These are phyloP conservation scores for Trissolcus brochymenae DNA, from an alignment of 2,888 invertebrate species.

Conservation along the genomic window DNA sequence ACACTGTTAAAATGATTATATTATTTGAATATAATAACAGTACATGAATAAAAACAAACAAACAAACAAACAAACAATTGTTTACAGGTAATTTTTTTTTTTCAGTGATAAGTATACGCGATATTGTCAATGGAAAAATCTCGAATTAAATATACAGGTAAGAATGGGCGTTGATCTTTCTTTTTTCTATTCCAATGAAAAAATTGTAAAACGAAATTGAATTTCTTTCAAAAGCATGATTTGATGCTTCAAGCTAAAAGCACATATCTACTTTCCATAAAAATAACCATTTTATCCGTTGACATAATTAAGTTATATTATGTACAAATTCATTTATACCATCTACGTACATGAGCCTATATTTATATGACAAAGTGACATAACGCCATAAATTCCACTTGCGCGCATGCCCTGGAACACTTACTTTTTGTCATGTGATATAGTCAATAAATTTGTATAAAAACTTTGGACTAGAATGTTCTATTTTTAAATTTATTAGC, in stretches of 20 bases:
- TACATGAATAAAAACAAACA: no score
- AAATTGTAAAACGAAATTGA: neutral
- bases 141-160: constrained; percentile 99
- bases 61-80: no score
- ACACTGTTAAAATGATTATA: neutral
- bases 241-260: no score
- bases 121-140: constrained; percentile 99
- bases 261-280: no score
- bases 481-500: no score
- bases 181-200: neutral
- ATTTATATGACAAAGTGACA: constrained; percentile 23
- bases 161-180: constrained; percentile 1
- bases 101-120: constrained; percentile 98
- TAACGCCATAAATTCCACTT: constrained; percentile 8
- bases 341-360: constrained; percentile 4
- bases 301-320: constrained; percentile 24
- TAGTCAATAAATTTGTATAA: no score
- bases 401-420: no score
- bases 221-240: no score
- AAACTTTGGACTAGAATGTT: no score
- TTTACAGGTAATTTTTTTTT: neutral
- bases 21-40: no score
- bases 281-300: constrained; percentile 3
- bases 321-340: constrained; percentile 21
- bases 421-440: no score